Percentiles rank a stretch among this genome's conserved stretches.
phyloP scores from a whole-genome alignment of 2,888 invertebrate species.

The Hyles lineata region DNA sequence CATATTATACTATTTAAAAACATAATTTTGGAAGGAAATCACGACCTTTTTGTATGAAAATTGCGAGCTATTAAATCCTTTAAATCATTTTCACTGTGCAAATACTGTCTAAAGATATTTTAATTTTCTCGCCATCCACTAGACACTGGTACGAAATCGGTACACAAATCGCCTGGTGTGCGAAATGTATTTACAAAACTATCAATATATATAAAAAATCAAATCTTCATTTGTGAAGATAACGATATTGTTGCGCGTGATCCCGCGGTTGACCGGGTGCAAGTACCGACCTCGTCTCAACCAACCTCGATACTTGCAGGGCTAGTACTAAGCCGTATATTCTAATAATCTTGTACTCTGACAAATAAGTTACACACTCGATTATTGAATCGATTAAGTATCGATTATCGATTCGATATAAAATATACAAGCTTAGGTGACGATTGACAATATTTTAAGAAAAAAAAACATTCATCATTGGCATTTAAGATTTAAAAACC shows the following conservation, averaged over 20 bases:
- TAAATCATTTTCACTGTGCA: too few species aligned
- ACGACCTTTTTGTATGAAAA: too few species aligned
- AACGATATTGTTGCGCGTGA: constrained; percentile 66
- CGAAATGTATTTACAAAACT: constrained; percentile 49
- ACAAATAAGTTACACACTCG: background rate
- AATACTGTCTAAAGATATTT: too few species aligned
- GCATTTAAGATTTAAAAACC: background rate
- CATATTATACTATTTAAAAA: background rate
- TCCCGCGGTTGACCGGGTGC: constrained; percentile 57
- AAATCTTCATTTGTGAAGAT: constrained; percentile 80
- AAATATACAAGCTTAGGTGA: background rate
- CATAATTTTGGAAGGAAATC: background rate
- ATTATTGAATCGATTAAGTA: background rate
- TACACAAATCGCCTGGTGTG: constrained; percentile 37
- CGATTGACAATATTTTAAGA: background rate
- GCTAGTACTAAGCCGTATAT: background rate
- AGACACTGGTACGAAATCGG: constrained; percentile 7
- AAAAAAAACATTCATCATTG: background rate
- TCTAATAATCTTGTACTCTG: background rate
- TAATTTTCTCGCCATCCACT: background rate
- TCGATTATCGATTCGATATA: background rate
- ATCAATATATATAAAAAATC: constrained; percentile 40
- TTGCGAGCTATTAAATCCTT: too few species aligned
- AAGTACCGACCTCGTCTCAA: background rate
- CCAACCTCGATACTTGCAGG: background rate